Evolutionary conservation across 2,113 vertebrate species (phyloP), one percentile per base, ranked within the genome.

Genomic region (Chitala chitala): DNA sequence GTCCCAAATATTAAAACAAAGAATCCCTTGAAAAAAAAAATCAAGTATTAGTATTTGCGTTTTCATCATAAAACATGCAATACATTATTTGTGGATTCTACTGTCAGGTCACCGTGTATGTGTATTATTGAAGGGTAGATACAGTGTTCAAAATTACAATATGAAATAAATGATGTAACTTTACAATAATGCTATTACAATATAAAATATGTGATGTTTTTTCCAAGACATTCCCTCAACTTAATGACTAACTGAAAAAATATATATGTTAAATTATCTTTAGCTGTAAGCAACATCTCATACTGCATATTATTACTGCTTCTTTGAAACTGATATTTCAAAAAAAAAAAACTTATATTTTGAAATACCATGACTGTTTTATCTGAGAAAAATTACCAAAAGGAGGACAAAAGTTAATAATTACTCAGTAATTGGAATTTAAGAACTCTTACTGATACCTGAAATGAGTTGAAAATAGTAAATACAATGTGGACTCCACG

Each of bases 381-480:
- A 15, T 15, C 2, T 1, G 20, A 20, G 20, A 51, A 51, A 51
- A 2, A 8, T 15, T 15, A 20, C 12, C 7, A 10, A 15, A 51
- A 2, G 1, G 20, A 51, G 12, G 2, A 51, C 48, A 8, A 15
- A 51, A 59, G 24, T 4, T 74, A 24, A 8, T 4, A 15, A 5
- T 10, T 72, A 59, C 22, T 51, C 7, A 33, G 64, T 5, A 42
- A 26, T 7, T 13, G 9, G 9, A 31, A 55, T 17, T 5, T 33
- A 38, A 48, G 15, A 71, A 54, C 61, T 42, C 44, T 44, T 53
- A 31, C 38, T 10, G 10, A 1, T 85, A 96, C 94, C 92, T 95
- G 94, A 71, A 96, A 88, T 75, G 92, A 90, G 0, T 95, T 95
- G 72, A 94, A 91, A 51, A 94, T 61, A 0, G 92, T 85, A 40